These are phyloP conservation scores for Coregonus clupeaformis DNA, from an alignment of 2,113 vertebrate species.

Conservation along the genomic window DNA sequence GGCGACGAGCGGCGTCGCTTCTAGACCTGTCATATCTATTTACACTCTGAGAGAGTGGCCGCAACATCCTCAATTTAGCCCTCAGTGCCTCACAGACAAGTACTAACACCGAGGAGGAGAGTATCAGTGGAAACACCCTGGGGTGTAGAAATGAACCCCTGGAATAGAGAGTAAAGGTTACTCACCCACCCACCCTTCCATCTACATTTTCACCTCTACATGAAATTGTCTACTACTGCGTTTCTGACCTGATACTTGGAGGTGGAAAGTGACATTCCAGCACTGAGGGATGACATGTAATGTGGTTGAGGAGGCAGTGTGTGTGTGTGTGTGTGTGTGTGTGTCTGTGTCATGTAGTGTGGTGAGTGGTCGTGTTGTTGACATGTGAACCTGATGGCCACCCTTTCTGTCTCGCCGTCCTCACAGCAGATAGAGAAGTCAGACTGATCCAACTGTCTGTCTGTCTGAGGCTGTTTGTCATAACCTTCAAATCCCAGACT, in stretches of 20 bases:
- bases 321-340: no score
- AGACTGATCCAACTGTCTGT: slow-evolving; percentile 78
- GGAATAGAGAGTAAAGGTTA: slow-evolving; percentile 46
- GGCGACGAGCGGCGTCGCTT: slow-evolving; percentile 50
- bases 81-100: slow-evolving; percentile 66
- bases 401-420: slow-evolving; percentile 63
- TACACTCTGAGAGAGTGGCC: slow-evolving; percentile 60
- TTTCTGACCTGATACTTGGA: slow-evolving; percentile 80
- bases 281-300: slow-evolving; percentile 86
- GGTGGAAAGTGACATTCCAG: slow-evolving; percentile 84
- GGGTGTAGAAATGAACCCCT: slow-evolving; percentile 41
- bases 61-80: slow-evolving; percentile 55
- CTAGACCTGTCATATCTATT: slow-evolving; percentile 77
- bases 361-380: slow-evolving; percentile 73
- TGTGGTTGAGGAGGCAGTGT: no score
- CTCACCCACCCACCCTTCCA: slow-evolving; percentile 3
- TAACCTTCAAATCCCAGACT: slow-evolving; percentile 60
- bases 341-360: slow-evolving; percentile 37
- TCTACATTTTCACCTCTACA: slow-evolving; percentile 17
- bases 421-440: slow-evolving; percentile 87
- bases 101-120: slow-evolving; percentile 39
- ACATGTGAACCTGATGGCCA: slow-evolving; percentile 91
- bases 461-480: slow-evolving; percentile 86
- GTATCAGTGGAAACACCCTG: no score
- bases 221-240: slow-evolving; percentile 49